Conservation (phyloP, 2,888 invertebrate species). For the Drosophila kambysellisi region DNA sequence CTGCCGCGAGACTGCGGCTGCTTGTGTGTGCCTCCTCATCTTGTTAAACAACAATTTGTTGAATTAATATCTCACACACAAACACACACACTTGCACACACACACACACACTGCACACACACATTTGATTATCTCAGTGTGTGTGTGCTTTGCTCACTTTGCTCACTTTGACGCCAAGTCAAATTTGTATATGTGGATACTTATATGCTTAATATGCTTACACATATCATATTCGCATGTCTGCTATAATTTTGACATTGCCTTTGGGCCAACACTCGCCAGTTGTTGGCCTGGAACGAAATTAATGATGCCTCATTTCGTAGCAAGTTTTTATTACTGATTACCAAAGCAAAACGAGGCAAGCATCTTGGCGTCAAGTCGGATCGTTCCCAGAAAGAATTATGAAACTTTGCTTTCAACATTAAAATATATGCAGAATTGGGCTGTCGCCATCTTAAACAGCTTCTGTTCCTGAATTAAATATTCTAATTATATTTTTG, state of each 20-base stretch:
- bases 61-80: conserved; percentile 73
- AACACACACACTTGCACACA: conserved; percentile 6
- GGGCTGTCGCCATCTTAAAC: neutral
- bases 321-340: conserved; percentile 59
- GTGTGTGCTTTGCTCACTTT: conserved; percentile 71
- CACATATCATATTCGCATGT: conserved; percentile 45
- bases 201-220: conserved; percentile 48
- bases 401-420: conserved; percentile 28
- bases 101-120: conserved; percentile 41
- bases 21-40: conserved; percentile 57
- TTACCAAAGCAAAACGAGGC: conserved; percentile 41
- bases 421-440: conserved; percentile 14
- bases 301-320: conserved; percentile 58
- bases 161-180: conserved; percentile 79
- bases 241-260: conserved; percentile 61
- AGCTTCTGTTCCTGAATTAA: neutral
- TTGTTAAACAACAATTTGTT: conserved; percentile 80
- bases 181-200: conserved; percentile 55
- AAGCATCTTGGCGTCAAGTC: conserved; percentile 23
- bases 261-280: conserved; percentile 40
- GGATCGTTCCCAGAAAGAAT: conserved; percentile 28
- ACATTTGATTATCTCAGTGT: neutral
- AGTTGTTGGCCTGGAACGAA: conserved; percentile 32
- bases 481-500: neutral
- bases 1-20: conserved; percentile 71